Evolutionary conservation across 1,140 invertebrate genomes (phyloP).

Genomic region (Euura saliciscinereae): DNA sequence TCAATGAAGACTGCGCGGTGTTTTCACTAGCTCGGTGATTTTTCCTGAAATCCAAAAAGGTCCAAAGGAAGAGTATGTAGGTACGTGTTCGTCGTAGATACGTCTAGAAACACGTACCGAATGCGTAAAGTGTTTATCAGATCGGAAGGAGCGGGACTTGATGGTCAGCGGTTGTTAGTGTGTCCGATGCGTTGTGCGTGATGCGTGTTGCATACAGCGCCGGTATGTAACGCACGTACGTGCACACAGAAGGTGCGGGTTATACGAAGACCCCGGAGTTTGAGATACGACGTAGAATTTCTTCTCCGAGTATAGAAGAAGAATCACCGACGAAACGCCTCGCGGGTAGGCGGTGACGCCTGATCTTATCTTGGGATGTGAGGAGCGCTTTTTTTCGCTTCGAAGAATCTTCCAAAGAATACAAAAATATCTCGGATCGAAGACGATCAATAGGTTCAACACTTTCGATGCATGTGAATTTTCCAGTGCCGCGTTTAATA

Average conservation of each 20-base stretch:
- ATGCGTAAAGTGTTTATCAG: constrained; percentile 7
- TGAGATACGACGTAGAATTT: background rate
- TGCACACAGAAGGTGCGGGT: background rate
- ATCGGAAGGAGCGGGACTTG: background rate
- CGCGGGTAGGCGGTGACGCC: background rate
- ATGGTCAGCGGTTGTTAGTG: background rate
- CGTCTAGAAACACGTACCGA: background rate
- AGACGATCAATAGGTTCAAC: no score
- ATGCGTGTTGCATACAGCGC: background rate
- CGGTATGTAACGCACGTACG: background rate
- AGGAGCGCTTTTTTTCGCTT: background rate
- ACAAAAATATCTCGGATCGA: background rate
- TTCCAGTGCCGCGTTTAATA: background rate
- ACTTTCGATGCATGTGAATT: no score
- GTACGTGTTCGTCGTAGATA: background rate
- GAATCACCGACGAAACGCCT: background rate
- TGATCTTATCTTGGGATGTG: background rate
- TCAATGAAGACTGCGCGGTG: no score
- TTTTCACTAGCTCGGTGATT: background rate
- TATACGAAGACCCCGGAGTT: background rate
- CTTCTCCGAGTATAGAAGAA: background rate
- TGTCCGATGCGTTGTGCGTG: background rate
- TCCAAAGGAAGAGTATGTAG: no score
- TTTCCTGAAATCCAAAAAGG: background rate
- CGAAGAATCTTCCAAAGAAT: background rate